Evolutionary conservation across 2,797 vertebrate genomes (phyloP).

Genomic region (Clarias pachynema): DNA sequence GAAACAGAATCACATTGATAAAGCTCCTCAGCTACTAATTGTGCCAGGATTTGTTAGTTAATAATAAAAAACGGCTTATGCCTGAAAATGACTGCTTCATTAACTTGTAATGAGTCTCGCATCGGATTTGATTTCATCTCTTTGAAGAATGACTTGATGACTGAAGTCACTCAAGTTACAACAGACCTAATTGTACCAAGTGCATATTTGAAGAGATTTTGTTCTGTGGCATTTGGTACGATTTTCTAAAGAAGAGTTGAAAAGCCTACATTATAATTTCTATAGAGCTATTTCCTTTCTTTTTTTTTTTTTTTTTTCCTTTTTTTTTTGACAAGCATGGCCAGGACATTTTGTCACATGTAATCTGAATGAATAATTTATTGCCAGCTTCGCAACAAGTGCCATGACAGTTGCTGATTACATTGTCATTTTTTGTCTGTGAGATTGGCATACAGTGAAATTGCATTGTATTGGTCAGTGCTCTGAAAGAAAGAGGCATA

Average conservation of each 20-base stretch:
- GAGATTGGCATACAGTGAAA: conserved; percentile 26
- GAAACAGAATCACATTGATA: neutral
- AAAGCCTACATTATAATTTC: neutral
- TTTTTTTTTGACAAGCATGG: neutral
- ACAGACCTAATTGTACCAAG: neutral
- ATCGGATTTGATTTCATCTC: conserved; percentile 28
- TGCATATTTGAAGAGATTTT: conserved; percentile 10
- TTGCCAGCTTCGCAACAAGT: conserved; percentile 2
- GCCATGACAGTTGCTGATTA: conserved; percentile 31
- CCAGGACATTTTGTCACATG: neutral
- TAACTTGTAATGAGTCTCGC: conserved; percentile 30
- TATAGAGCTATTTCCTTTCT: neutral
- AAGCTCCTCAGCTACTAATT: conserved; percentile 9
- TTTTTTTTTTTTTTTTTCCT: no score
- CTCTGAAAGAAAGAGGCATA: neutral
- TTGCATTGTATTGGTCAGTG: conserved; percentile 14
- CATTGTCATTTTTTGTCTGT: conserved; percentile 24
- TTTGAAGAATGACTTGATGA: conserved; percentile 29
- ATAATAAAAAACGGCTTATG: neutral
- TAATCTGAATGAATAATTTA: conserved; percentile 33
- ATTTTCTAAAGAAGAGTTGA: neutral
- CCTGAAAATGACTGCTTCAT: conserved; percentile 28
- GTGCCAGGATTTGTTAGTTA: neutral
- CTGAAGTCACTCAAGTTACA: conserved; percentile 4
- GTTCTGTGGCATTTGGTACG: neutral